Conservation (phyloP, 2,113 vertebrate genomes). For the Eolophus roseicapilla region DNA sequence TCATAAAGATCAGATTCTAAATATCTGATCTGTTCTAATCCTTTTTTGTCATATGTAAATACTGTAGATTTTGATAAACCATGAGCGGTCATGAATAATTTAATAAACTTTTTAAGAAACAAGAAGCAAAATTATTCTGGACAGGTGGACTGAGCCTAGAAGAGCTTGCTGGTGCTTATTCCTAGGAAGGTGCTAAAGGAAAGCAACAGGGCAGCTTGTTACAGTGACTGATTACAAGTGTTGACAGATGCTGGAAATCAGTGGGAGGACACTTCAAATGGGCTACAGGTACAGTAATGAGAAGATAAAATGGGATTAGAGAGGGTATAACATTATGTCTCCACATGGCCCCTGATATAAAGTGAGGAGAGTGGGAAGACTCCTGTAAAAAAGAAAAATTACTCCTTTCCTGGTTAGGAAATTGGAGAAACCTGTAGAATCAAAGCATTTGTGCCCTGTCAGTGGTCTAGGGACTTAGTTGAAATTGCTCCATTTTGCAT, state of each 20-base stretch:
- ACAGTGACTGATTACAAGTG: neutral
- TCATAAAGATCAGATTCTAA: neutral
- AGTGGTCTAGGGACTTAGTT: neutral
- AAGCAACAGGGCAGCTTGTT: neutral
- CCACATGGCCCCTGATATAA: neutral
- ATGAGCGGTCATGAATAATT: neutral
- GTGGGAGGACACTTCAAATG: neutral
- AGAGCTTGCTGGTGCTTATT: neutral
- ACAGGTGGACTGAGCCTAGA: neutral
- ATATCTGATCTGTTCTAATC: neutral
- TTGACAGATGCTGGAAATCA: neutral
- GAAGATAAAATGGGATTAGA: neutral
- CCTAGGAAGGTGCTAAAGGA: neutral
- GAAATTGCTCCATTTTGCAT: neutral
- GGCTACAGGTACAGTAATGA: neutral
- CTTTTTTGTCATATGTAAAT: neutral
- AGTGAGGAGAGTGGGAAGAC: neutral
- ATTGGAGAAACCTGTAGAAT: neutral
- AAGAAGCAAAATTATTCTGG: neutral
- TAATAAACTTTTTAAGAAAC: neutral
- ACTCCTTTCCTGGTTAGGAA: neutral
- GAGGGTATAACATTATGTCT: neutral
- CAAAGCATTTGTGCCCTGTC: neutral
- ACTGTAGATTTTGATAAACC: neutral
- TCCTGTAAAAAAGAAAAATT: neutral